Evolutionary conservation across 2,113 vertebrate species (phyloP).

Genomic region (Copsychus sechellarum): DNA sequence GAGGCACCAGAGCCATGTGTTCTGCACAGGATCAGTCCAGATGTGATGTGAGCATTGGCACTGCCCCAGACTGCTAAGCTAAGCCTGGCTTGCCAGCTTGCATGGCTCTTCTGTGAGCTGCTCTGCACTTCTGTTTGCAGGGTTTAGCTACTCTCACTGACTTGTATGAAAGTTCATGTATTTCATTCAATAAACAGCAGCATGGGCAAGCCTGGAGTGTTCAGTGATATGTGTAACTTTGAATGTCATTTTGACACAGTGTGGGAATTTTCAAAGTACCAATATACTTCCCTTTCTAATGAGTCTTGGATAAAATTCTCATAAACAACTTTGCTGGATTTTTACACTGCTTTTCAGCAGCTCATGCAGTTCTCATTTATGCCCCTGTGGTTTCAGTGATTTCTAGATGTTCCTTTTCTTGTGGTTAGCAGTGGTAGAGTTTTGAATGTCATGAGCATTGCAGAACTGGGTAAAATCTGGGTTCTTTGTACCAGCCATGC

Average conservation of each 20-base stretch:
- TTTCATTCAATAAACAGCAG: not conserved
- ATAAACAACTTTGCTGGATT: not conserved
- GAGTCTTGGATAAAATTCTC: not conserved
- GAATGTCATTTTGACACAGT: not conserved
- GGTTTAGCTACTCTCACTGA: not conserved
- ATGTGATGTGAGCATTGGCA: slow-evolving; percentile 13
- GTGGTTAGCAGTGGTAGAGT: not conserved
- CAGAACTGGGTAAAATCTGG: not conserved
- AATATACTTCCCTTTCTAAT: not conserved
- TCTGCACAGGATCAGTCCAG: not conserved
- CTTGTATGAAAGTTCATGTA: not conserved
- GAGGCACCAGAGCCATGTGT: not conserved
- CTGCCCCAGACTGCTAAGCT: not conserved
- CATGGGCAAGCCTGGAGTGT: not conserved
- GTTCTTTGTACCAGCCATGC: not conserved
- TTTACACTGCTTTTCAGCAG: not conserved
- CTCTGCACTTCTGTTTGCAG: not conserved
- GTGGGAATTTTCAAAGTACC: not conserved
- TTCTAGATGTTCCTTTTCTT: slow-evolving; percentile 18
- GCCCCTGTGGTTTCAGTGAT: not conserved
- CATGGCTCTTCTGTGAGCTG: not conserved
- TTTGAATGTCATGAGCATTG: not conserved
- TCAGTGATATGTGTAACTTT: not conserved
- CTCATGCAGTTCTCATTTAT: not conserved
- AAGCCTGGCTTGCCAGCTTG: not conserved